A percentile compares a stretch with the other conserved stretches of the same genome.
These are phyloP conservation scores for Epinephelus fuscoguttatus DNA, from an alignment of 2,113 vertebrate species.

Conservation along the genomic window DNA sequence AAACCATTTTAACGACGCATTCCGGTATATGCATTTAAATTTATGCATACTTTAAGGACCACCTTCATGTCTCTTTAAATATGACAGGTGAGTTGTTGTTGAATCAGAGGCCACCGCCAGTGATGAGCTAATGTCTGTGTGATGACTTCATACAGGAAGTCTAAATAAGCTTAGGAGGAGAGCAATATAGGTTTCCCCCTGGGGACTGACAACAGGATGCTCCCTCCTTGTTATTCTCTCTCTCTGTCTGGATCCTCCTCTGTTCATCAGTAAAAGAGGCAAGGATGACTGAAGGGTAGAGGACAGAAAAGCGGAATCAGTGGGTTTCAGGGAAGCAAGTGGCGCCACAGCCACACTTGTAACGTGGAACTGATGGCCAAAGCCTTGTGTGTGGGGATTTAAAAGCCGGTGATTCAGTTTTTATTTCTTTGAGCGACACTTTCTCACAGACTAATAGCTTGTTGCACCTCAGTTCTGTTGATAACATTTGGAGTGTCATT, in stretches of 20 bases:
- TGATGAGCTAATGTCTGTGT: constrained; percentile 79
- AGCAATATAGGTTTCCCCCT: constrained; percentile 74
- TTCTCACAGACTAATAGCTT: constrained; percentile 2
- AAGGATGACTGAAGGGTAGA: constrained; percentile 35
- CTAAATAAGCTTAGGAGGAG: constrained; percentile 77
- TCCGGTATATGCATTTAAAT: neutral
- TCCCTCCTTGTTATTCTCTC: constrained; percentile 34
- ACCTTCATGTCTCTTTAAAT: constrained; percentile 17
- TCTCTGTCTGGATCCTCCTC: constrained; percentile 49
- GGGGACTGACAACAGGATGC: constrained; percentile 77
- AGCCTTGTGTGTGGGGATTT: constrained; percentile 6
- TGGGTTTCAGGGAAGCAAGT: constrained; percentile 34
- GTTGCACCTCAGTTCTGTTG: neutral
- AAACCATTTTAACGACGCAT: constrained; percentile 3
- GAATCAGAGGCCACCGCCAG: constrained; percentile 42
- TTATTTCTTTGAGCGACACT: neutral
- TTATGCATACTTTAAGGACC: neutral
- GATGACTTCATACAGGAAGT: constrained; percentile 84
- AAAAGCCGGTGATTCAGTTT: neutral
- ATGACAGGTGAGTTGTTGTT: constrained; percentile 53
- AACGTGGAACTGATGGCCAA: constrained; percentile 10
- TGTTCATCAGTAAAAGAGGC: constrained; percentile 37
- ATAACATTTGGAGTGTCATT: neutral
- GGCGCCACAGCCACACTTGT: constrained; percentile 28
- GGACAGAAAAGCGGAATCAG: constrained; percentile 63